Base-by-base conservation (phyloP, 2,113 vertebrate genomes). In the Willisornis vidua region DNA sequence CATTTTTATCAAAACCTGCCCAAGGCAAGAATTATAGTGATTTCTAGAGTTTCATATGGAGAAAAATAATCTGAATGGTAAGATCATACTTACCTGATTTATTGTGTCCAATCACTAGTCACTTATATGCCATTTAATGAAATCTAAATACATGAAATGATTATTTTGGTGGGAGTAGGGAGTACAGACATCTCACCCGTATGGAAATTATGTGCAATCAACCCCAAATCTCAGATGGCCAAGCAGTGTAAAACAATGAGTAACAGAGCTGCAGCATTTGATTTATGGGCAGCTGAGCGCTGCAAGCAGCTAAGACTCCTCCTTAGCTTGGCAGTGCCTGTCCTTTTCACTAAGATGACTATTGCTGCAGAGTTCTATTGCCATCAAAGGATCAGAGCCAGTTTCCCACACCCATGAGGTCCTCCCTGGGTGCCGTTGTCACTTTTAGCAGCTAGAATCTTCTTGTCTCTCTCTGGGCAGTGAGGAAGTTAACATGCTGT, bases 201-300 rank as follows among this genome's bases (percentile, higher is more conserved):
- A 66, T 68, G 87, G 75, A 85, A 94, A 37, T 66, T 59, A 25
- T 2, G 1, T 77, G 63, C 29, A 67, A 62, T 85, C 46, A 67
- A 43, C 29, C 43, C 28, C 39, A 66, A 93, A 83, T 85, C 75
- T 94, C 78, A 82, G 43, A 59, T 57, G 35, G 63, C 59, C 68
- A 28, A 89, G 58, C 55, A 51, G 62, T 61, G 23, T 90, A 61
- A 76, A 93, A 80, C 26, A 55, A 58, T 4, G 0, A 93, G 85
- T 59, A 89, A 54, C 43, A 49, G 78, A 77, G 28, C 52, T 67
- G 48, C 68, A 68, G 46, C 9, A 7, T 93, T 89, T 93, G 81
- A 85, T 91, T 96, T 89, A 96, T 58, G 58, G 35, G 71, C 80
- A 79, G 87, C 95, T 73, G 81, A 95, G 74, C 51, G 24, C 90